phyloP scores from a whole-genome alignment of 2,113 vertebrate species.

The Oreochromis niloticus region DNA sequence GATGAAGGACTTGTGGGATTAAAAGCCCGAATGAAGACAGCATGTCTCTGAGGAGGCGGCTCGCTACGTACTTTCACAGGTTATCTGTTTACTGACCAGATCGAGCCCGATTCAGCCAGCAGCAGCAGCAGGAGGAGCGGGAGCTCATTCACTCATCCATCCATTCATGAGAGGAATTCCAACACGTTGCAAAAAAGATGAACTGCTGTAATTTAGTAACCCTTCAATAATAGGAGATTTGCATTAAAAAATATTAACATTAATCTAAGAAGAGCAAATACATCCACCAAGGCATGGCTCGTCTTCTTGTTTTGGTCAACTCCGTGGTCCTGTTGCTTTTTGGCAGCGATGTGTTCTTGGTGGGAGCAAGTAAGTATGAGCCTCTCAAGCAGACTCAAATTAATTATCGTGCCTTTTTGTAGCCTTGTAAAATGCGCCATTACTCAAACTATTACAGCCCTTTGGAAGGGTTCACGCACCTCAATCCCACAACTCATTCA shows the following conservation, averaged over 20 bases:
- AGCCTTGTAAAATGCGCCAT: neutral
- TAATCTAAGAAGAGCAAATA: neutral
- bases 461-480: neutral
- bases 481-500: neutral
- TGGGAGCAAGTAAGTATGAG: constrained; percentile 86
- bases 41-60: constrained; percentile 26
- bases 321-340: constrained; percentile 84
- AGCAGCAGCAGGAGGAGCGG: neutral
- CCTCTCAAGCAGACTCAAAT: neutral
- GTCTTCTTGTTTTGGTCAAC: constrained; percentile 68
- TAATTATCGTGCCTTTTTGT: neutral
- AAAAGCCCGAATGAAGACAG: constrained; percentile 18
- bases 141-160: neutral
- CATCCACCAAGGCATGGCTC: constrained; percentile 63
- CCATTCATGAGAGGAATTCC: neutral
- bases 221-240: neutral
- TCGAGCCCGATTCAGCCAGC: neutral
- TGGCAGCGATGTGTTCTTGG: constrained; percentile 85
- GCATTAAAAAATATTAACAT: neutral
- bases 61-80: constrained; percentile 1
- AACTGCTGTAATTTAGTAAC: constrained; percentile 7
- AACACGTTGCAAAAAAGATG: constrained; percentile 24
- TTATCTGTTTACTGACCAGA: constrained; percentile 27
- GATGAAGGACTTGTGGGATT: constrained; percentile 38
- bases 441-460: neutral